Percentiles rank a stretch among this genome's conserved stretches.
phyloP scores from a whole-genome alignment of 2,113 vertebrate genomes.

The Malurus elegans region DNA sequence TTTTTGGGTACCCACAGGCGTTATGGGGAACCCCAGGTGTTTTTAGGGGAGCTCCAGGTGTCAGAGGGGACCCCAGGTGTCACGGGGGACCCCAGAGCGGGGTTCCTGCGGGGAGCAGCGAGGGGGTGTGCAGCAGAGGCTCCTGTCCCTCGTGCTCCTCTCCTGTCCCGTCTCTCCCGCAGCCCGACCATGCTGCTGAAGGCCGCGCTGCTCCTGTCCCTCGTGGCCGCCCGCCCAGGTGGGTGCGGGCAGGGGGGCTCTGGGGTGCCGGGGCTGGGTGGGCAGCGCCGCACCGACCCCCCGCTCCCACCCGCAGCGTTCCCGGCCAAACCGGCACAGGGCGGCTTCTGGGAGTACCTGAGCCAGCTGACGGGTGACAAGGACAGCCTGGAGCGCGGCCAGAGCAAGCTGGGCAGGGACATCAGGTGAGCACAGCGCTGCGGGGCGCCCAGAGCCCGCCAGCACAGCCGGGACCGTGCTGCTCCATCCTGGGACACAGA shows the following conservation, averaged over 20 bases:
- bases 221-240: conserved; percentile 45
- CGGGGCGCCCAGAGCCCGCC: not conserved
- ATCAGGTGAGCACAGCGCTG: not conserved
- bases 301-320: not conserved
- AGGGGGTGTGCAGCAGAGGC: accelerated
- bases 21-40: not conserved
- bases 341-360: conserved; percentile 69
- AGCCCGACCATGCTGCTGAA: not conserved
- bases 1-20: no score
- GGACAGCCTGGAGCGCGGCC: conserved; percentile 31
- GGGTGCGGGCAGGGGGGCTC: not conserved
- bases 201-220: conserved; percentile 10
- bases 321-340: not conserved
- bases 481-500: not conserved
- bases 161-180: not conserved
- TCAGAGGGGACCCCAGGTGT: not conserved
- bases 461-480: accelerated
- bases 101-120: accelerated
- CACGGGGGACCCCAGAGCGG: not conserved
- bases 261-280: accelerated
- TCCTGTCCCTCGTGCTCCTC: accelerated
- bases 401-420: conserved; percentile 64
- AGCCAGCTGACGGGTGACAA: conserved; percentile 73
- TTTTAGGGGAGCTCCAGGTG: not conserved
- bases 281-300: accelerated